A percentile compares a stretch with the other conserved stretches of the same genome.
Conservation (phyloP, 2,797 vertebrate genomes). For the Rhyacichthys aspro region DNA sequence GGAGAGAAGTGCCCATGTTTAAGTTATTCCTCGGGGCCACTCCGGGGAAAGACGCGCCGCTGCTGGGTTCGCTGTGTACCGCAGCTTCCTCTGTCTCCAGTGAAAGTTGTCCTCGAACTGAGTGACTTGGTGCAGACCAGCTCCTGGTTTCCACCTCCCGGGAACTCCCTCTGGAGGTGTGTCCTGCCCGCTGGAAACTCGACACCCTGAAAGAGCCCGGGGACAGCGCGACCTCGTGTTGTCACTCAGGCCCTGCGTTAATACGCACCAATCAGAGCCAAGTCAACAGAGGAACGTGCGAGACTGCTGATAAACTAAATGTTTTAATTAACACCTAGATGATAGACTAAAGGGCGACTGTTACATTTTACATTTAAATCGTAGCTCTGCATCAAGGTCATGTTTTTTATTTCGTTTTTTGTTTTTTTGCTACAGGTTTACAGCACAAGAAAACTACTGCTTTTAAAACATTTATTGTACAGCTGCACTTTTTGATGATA, state of each 20-base stretch:
- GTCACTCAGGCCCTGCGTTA: conserved; percentile 32
- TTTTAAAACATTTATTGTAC: too few species aligned
- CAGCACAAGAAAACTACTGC: too few species aligned
- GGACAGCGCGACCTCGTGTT: conserved; percentile 52
- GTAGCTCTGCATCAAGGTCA: too few species aligned
- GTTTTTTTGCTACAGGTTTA: too few species aligned
- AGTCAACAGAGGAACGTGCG: too few species aligned
- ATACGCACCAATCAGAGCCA: conserved; percentile 1
- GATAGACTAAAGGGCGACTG: too few species aligned
- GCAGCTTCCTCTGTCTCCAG: conserved; percentile 30
- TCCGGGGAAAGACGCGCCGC: conserved; percentile 21
- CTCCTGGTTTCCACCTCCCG: conserved; percentile 63
- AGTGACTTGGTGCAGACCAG: conserved; percentile 30
- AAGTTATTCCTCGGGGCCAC: conserved; percentile 30
- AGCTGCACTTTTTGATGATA: too few species aligned
- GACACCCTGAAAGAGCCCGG: conserved; percentile 58
- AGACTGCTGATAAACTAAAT: neutral
- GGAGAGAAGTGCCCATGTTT: conserved; percentile 72
- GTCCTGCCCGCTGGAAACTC: conserved; percentile 69
- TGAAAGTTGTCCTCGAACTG: conserved; percentile 27
- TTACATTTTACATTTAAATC: too few species aligned
- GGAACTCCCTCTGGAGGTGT: conserved; percentile 78
- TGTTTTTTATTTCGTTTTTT: too few species aligned
- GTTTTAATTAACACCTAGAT: neutral
- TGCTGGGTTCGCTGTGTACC: conserved; percentile 11